Evolutionary conservation across 2,113 vertebrate species (phyloP), one percentile per base, ranked within the genome.

Genomic region (Tupaia tana): DNA sequence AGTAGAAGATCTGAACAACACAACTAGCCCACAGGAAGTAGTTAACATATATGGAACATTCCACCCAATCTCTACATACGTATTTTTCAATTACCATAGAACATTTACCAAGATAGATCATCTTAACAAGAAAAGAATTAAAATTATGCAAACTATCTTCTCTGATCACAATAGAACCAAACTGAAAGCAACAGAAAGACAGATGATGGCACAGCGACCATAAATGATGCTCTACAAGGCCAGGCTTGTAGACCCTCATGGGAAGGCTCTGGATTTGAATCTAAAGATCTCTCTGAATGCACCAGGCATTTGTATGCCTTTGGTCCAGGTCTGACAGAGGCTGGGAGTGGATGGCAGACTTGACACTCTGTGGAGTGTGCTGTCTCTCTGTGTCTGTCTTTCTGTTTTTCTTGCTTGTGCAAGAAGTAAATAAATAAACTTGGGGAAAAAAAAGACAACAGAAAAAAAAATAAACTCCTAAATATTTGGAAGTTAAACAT

Each of bases 121-220:
- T 6, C 43, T 43, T 43, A 43, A 43, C 43, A 43, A 6, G 43
- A 59, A 66, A 86, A 63, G n/a, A 78, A 24, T 56, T 77, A 14
- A 78, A 93, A 86, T 79, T 43, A 84, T 52, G 61, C 22, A 63
- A 74, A 75, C 22, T n/a, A 71, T 71, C 83, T 94, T 8, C 34
- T 94, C 27, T 84, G 52, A 75, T 11, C 66, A 75, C 67, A 74
- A 64, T 22, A 15, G 9, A 52, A 43, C 20, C 67, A 84, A 71
- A 80, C 22, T 61, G 69, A 85, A 95, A 90, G 16, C 22, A 63
- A 54, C 10, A 95, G 27, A 81, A 31, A 86, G 69, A 75, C 16
- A 78, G 43, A 43, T 43, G 43, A 43, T 43, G 43, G 43, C 43
- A 43, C 43, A 43, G 43, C 3, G 43, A 43, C 43, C 43, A 43